Evolutionary conservation across 2,797 vertebrate genomes (phyloP).

Genomic region (Catharus ustulatus): DNA sequence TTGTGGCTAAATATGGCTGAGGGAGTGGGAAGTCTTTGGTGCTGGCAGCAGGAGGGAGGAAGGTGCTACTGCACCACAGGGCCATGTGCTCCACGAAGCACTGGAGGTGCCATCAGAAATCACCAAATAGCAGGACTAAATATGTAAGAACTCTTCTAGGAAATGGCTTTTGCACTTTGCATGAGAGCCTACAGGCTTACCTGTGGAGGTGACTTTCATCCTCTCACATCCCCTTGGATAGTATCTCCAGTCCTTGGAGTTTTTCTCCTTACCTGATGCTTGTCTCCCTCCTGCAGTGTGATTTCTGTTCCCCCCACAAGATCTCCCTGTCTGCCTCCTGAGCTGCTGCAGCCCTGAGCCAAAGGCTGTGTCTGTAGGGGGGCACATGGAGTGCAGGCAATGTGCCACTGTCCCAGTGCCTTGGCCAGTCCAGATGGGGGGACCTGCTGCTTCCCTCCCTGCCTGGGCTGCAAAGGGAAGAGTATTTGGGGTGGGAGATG

Average conservation of each 20-base stretch:
- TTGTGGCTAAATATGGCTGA: neutral
- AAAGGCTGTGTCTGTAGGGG: neutral
- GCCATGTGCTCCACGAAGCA: accelerated
- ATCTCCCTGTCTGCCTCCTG: neutral
- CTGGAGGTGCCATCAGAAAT: neutral
- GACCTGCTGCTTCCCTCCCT: neutral
- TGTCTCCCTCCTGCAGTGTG: neutral
- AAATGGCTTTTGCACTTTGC: neutral
- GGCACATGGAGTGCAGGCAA: neutral
- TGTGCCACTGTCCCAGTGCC: accelerated
- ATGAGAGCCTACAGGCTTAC: neutral
- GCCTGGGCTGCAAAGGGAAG: neutral
- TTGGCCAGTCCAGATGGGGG: accelerated
- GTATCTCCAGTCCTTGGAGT: neutral
- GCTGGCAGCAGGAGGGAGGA: neutral
- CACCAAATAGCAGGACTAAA: neutral
- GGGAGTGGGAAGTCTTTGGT: neutral
- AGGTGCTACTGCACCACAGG: neutral
- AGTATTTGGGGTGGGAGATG: neutral
- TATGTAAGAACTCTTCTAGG: neutral
- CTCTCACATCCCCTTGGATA: neutral
- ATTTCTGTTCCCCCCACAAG: neutral
- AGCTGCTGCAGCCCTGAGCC: neutral
- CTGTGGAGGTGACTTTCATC: neutral
- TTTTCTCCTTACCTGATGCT: neutral